These are phyloP conservation scores for Steatocranus sp. DNA, from an alignment of 2,797 vertebrate species.

Conservation along the genomic window DNA sequence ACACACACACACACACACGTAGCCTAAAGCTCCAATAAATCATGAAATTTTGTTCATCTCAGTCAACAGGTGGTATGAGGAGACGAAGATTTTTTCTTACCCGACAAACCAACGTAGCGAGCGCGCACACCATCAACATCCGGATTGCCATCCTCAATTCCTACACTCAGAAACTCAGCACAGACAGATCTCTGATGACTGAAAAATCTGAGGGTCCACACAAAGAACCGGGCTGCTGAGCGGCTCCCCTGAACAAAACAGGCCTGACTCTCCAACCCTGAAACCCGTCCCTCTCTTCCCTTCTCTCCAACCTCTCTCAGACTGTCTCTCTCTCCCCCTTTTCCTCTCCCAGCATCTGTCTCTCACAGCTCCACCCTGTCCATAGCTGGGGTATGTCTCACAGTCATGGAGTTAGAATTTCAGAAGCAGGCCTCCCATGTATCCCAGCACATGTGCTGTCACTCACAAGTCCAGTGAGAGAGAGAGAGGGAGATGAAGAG, in stretches of 20 bases:
- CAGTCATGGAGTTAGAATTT: conserved; percentile 67
- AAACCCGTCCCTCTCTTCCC: conserved; percentile 2
- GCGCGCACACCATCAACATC: conserved; percentile 51
- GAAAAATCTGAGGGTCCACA: not conserved
- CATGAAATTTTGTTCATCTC: not conserved
- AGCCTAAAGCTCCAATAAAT: no score
- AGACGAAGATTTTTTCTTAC: conserved; percentile 36
- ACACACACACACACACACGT: not conserved
- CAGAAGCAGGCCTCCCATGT: conserved; percentile 65
- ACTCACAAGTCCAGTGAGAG: conserved; percentile 51
- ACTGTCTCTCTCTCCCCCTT: conserved; percentile 13
- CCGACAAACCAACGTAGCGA: conserved; percentile 56
- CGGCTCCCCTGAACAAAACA: not conserved
- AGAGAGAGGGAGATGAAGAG: conserved; percentile 14
- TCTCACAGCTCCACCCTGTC: conserved; percentile 67
- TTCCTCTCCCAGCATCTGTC: conserved; percentile 47
- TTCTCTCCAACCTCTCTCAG: conserved; percentile 20
- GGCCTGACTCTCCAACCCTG: conserved; percentile 35
- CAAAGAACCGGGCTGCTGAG: not conserved
- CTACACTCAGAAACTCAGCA: conserved; percentile 20
- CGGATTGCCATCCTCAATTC: conserved; percentile 55
- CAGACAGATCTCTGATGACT: conserved; percentile 1
- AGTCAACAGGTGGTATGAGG: not conserved
- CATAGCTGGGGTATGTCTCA: conserved; percentile 64
- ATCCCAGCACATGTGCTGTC: conserved; percentile 77